Evolutionary conservation across 2,797 vertebrate species (phyloP).

Genomic region (Tamandua tetradactyla): DNA sequence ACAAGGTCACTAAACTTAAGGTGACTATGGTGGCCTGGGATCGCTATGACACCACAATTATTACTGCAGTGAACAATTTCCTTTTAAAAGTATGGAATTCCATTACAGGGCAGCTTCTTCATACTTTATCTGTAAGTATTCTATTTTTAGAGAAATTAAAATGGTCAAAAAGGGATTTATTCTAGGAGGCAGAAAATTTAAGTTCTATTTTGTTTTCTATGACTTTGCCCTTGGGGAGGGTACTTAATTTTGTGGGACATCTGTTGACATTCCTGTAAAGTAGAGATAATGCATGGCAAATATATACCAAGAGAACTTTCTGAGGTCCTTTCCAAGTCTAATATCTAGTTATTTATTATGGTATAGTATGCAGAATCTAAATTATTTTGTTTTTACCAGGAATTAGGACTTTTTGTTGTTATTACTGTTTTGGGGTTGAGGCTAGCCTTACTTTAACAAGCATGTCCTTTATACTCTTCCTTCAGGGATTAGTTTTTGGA

Average conservation of each 20-base stretch:
- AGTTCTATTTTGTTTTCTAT: constrained; percentile 26
- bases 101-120: constrained; percentile 93
- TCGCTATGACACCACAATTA: constrained; percentile 92
- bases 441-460: neutral
- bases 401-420: neutral
- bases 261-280: constrained; percentile 5
- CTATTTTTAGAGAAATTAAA: constrained; percentile 43
- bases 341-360: constrained; percentile 4
- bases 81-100: constrained; percentile 98
- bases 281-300: neutral
- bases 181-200: constrained; percentile 21
- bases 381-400: constrained; percentile 8
- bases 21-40: constrained; percentile 99
- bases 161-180: neutral
- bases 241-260: neutral
- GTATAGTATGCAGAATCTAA: neutral
- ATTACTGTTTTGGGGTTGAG: neutral
- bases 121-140: constrained; percentile 93
- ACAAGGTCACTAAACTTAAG: constrained; percentile 95
- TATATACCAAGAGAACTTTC: neutral
- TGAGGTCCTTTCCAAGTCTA: neutral
- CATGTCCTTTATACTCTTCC: neutral
- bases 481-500: neutral
- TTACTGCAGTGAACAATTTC: constrained; percentile 98
- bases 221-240: neutral